Base-by-base conservation (phyloP, 2,888 invertebrate genomes). In the Parthenolecanium corni region DNA sequence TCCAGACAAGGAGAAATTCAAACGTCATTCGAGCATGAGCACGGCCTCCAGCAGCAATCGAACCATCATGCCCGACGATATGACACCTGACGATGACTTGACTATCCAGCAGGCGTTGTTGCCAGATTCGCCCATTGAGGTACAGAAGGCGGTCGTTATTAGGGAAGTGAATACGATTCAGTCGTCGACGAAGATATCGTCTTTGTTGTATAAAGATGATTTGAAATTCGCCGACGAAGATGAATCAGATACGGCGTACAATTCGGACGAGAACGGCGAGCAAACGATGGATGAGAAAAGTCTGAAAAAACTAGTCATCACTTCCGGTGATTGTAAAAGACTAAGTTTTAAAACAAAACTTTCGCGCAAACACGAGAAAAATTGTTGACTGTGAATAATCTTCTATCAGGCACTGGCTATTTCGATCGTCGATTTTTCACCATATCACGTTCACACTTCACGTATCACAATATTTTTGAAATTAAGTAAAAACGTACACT, bases 51-150 rank as follows among this genome's bases (percentile, higher is more conserved):
- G 25, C n/a, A 58, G 58, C 23, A 49, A 47, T 49, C 25, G 47
- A 16, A 36, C 36, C 3, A 53, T 31, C 1, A 18, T 63, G 1
- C 42, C 44, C 3, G 25, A 42, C 9, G 63, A 31, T 6, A 46
- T 36, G 40, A 63, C 63, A 20, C 63, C 63, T 2, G 63, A 63
- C 16, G 53, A 53, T 12, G 46, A 63, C 23, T 23, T 63, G 23
- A 31, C 25, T 12, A 53, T 53, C 18, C 52, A 53, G 25, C 31
- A 42, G n/a, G 52, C 63, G 14, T 25, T 53, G 16, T 23, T 23
- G 16, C 63, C 63, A 9, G 63, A 53, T 46, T 46, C 53, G 1
- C 53, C 53, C 4, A n/a, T 20, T 12, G 9, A n/a, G 11, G 31
- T 63, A 14, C 52, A 63, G 14, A 24, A 44, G 25, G 52, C 63